These are phyloP conservation scores for Scomberomorus guttatus DNA, from an alignment of 2,797 vertebrate species.

Conservation along the genomic window DNA sequence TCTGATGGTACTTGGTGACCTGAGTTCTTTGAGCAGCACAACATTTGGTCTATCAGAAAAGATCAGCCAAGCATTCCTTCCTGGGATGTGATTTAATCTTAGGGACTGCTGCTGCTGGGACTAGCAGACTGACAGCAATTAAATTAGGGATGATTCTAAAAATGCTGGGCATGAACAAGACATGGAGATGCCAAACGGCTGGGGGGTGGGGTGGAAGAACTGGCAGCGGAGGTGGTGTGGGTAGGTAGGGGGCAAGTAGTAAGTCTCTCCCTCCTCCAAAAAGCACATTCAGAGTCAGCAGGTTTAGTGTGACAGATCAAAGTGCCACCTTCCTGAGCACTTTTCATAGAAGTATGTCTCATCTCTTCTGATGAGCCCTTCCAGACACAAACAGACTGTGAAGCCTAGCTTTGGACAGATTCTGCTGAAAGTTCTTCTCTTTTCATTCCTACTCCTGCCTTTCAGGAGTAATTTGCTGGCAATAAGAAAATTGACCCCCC, in stretches of 20 bases:
- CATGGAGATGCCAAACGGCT: conserved; percentile 50
- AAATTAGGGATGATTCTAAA: conserved; percentile 78
- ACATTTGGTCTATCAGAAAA: conserved; percentile 77
- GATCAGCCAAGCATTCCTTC: conserved; percentile 76
- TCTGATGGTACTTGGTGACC: conserved; percentile 62
- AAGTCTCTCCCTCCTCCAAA: conserved; percentile 41
- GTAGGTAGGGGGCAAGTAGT: conserved; percentile 17
- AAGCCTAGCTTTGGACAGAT: conserved; percentile 61
- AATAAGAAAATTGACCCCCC: conserved; percentile 80
- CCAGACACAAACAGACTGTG: conserved; percentile 60
- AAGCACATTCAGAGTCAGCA: conserved; percentile 51
- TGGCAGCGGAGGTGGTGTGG: conserved; percentile 27
- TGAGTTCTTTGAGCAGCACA: conserved; percentile 65
- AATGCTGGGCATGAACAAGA: conserved; percentile 68
- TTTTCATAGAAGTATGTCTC: conserved; percentile 78
- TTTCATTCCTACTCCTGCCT: conserved; percentile 49
- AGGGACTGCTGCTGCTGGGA: conserved; percentile 71
- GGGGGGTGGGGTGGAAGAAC: conserved; percentile 12
- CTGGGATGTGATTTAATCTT: conserved; percentile 77
- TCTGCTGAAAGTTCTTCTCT: conserved; percentile 44
- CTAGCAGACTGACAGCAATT: conserved; percentile 76
- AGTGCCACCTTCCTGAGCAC: conserved; percentile 74
- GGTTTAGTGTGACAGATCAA: conserved; percentile 74
- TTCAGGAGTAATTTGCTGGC: conserved; percentile 76
- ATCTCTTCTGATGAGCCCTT: conserved; percentile 80